A percentile compares a stretch with the other conserved stretches of the same genome.
phyloP scores from a whole-genome alignment of 2,797 vertebrate genomes.

The Bryconaethiops microstoma region DNA sequence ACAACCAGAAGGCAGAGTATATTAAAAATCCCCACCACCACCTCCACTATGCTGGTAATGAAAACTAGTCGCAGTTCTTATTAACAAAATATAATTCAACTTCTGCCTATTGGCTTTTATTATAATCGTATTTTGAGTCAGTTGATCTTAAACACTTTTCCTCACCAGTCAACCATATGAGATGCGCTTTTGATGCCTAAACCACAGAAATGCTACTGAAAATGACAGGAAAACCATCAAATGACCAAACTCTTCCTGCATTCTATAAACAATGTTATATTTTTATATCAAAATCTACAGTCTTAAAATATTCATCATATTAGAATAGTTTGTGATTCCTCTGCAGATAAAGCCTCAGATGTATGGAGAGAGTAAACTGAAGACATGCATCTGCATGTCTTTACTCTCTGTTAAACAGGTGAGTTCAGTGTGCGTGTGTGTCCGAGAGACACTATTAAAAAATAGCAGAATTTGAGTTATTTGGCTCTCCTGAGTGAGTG shows the following conservation, averaged over 20 bases:
- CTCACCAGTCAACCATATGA: too few relatives aligned
- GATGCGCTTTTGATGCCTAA: not conserved
- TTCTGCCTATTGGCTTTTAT: too few relatives aligned
- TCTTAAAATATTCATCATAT: not conserved
- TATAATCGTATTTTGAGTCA: too few relatives aligned
- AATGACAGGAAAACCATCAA: not conserved
- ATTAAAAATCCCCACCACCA: too few relatives aligned
- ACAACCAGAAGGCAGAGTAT: too few relatives aligned
- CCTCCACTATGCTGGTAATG: too few relatives aligned
- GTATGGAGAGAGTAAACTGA: not conserved
- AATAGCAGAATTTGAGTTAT: not conserved
- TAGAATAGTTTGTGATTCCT: not conserved
- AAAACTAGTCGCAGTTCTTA: too few relatives aligned
- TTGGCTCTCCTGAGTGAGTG: not conserved
- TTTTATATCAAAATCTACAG: not conserved
- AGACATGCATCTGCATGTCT: too few relatives aligned
- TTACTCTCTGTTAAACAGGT: not conserved
- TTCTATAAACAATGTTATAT: constrained; percentile 11
- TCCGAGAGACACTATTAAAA: too few relatives aligned
- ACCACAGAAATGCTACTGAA: not conserved
- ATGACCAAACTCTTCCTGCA: constrained; percentile 44
- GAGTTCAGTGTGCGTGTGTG: too few relatives aligned
- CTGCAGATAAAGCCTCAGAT: not conserved
- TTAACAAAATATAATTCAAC: too few relatives aligned
- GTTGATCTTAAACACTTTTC: too few relatives aligned